A percentile compares a stretch with the other conserved stretches of the same genome.
These are phyloP conservation scores for Sebastes fasciatus DNA, from an alignment of 2,113 vertebrate genomes.

Conservation along the genomic window DNA sequence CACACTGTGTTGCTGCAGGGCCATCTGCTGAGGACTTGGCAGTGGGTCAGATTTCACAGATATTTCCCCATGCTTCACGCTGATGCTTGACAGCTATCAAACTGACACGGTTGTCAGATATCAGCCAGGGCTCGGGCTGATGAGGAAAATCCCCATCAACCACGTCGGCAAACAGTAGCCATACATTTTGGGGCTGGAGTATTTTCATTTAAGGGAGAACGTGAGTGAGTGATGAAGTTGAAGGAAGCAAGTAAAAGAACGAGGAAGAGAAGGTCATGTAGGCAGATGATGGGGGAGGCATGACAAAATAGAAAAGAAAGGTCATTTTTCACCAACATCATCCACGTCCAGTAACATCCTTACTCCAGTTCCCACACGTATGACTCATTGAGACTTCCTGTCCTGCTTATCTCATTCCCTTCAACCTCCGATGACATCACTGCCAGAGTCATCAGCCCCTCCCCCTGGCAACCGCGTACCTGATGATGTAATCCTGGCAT, in stretches of 20 bases:
- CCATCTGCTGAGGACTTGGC: conserved; percentile 73
- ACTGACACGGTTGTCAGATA: conserved; percentile 47
- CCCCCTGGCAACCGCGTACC: conserved; percentile 23
- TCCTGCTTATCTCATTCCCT: conserved; percentile 19
- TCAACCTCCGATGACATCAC: conserved; percentile 17
- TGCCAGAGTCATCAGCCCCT: conserved; percentile 10
- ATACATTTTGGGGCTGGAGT: conserved; percentile 18
- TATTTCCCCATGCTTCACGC: conserved; percentile 47
- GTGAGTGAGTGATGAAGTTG: background rate
- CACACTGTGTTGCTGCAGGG: conserved; percentile 42
- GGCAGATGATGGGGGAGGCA: conserved; percentile 6
- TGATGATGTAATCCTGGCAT: conserved; percentile 56
- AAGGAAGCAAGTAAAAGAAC: background rate
- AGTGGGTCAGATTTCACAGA: conserved; percentile 57
- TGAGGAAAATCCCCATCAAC: conserved; percentile 28
- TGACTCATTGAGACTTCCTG: conserved; percentile 48
- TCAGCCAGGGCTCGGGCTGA: conserved; percentile 32
- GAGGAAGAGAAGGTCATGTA: background rate
- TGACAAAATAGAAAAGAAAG: conserved; percentile 10
- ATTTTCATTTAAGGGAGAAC: conserved; percentile 1
- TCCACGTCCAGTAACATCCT: conserved; percentile 6
- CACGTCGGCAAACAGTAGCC: background rate
- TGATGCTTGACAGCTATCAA: conserved; percentile 53
- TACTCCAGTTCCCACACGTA: conserved; percentile 21
- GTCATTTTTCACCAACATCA: conserved; percentile 1